Percentiles rank a stretch among this genome's conserved stretches.
These are phyloP conservation scores for Corydoras sp. DNA, from an alignment of 2,113 vertebrate species.

Conservation along the genomic window DNA sequence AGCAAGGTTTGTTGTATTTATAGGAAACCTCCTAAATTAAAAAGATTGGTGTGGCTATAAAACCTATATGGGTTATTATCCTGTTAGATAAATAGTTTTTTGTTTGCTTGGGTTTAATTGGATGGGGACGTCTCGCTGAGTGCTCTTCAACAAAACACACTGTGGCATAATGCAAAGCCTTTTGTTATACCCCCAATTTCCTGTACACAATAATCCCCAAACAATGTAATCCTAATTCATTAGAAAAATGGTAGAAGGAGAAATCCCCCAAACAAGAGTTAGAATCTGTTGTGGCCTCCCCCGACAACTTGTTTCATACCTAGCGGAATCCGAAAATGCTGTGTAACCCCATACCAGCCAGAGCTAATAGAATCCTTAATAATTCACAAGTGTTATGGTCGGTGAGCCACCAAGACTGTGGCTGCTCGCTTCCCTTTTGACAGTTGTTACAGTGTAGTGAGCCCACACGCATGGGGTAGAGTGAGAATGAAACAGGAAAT, in stretches of 20 bases:
- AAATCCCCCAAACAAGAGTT: background rate
- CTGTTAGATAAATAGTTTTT: slow-evolving; percentile 6
- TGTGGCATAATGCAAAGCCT: slow-evolving; percentile 30
- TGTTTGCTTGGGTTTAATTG: slow-evolving; percentile 26
- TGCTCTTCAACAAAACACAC: slow-evolving; percentile 33
- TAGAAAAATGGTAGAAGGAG: slow-evolving; percentile 22
- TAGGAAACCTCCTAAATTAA: background rate
- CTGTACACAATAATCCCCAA: slow-evolving; percentile 28
- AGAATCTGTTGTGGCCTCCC: slow-evolving; percentile 15
- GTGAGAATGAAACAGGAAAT: background rate
- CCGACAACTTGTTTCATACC: slow-evolving; percentile 40
- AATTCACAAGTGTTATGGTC: slow-evolving; percentile 42
- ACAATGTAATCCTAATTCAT: slow-evolving; percentile 39
- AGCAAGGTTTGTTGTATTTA: too few relatives aligned
- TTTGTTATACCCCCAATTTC: slow-evolving; percentile 24
- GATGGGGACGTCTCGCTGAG: slow-evolving; percentile 11
- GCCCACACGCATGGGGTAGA: background rate
- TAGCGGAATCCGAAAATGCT: slow-evolving; percentile 30
- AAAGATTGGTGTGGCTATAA: slow-evolving; percentile 9
- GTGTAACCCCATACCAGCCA: slow-evolving; percentile 26
- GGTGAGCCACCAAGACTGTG: slow-evolving; percentile 25
- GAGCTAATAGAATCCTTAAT: slow-evolving; percentile 37
- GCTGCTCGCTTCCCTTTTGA: slow-evolving; percentile 28
- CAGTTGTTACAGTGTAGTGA: slow-evolving; percentile 30
- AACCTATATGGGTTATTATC: slow-evolving; percentile 13